phyloP scores from a whole-genome alignment of 2,113 vertebrate genomes.

The Recurvirostra avosetta region DNA sequence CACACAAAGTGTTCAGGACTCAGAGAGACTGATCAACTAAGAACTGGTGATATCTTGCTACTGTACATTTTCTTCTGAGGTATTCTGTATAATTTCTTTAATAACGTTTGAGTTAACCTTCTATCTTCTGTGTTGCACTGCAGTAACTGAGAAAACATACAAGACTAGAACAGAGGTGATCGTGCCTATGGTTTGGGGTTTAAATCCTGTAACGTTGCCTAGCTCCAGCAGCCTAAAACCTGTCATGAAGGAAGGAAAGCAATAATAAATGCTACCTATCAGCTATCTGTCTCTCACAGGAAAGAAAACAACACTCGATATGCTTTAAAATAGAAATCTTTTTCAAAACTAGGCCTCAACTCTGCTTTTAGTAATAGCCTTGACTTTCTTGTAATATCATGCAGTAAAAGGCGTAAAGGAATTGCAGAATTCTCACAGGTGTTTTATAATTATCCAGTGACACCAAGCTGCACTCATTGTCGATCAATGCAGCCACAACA shows the following conservation, averaged over 20 bases:
- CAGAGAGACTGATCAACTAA: background rate
- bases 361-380: background rate
- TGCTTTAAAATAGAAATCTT: background rate
- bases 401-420: background rate
- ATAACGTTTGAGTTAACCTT: background rate
- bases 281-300: background rate
- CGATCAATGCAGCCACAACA: background rate
- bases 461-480: background rate
- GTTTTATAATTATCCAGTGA: background rate
- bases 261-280: background rate
- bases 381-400: background rate
- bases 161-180: background rate
- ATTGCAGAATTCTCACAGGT: background rate
- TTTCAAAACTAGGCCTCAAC: background rate
- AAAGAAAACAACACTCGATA: background rate
- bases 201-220: background rate
- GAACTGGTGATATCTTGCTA: background rate
- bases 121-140: background rate
- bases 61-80: background rate
- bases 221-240: background rate
- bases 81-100: background rate
- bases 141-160: background rate
- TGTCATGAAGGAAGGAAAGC: background rate
- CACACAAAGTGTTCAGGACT: background rate
- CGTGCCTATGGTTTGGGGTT: background rate